Conservation (phyloP, 2,113 vertebrate genomes). For the Amphilophus citrinellus region DNA sequence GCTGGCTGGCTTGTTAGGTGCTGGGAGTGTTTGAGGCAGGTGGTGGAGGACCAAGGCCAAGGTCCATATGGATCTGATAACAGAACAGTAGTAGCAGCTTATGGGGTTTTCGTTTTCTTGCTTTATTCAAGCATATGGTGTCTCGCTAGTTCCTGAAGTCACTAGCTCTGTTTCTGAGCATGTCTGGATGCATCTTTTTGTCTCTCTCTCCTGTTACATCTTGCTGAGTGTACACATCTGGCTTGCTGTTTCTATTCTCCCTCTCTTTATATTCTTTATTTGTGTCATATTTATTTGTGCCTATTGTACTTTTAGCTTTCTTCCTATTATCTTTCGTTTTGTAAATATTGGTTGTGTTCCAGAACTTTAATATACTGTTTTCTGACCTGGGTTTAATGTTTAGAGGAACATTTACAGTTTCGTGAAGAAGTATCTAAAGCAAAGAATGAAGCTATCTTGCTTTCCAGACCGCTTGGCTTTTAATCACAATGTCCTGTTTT, state of each 20-base stretch:
- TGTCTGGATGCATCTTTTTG: slow-evolving; percentile 23
- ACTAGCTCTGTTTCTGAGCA: slow-evolving; percentile 22
- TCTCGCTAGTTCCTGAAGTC: slow-evolving; percentile 57
- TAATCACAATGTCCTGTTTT: slow-evolving; percentile 81
- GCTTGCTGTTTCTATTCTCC: slow-evolving; percentile 3
- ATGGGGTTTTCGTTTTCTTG: slow-evolving; percentile 63
- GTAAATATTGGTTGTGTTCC: neutral
- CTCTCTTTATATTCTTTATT: neutral
- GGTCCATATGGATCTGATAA: slow-evolving; percentile 84
- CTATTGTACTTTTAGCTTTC: neutral
- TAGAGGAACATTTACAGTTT: slow-evolving; percentile 27
- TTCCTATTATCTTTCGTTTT: slow-evolving; percentile 3
- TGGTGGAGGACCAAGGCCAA: slow-evolving; percentile 69
- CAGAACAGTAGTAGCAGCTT: slow-evolving; percentile 82
- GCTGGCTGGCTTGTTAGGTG: slow-evolving; percentile 73
- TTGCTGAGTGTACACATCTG: neutral
- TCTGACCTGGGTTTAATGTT: slow-evolving; percentile 17
- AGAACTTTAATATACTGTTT: neutral
- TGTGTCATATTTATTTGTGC: neutral
- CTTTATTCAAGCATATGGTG: slow-evolving; percentile 64
- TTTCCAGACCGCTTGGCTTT: slow-evolving; percentile 55
- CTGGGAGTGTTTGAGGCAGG: slow-evolving; percentile 74
- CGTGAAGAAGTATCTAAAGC: neutral
- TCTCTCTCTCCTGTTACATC: slow-evolving; percentile 13
- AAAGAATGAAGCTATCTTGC: slow-evolving; percentile 35